These are phyloP conservation scores for Callaeas wilsoni DNA, from an alignment of 2,113 vertebrate species.

Conservation along the genomic window DNA sequence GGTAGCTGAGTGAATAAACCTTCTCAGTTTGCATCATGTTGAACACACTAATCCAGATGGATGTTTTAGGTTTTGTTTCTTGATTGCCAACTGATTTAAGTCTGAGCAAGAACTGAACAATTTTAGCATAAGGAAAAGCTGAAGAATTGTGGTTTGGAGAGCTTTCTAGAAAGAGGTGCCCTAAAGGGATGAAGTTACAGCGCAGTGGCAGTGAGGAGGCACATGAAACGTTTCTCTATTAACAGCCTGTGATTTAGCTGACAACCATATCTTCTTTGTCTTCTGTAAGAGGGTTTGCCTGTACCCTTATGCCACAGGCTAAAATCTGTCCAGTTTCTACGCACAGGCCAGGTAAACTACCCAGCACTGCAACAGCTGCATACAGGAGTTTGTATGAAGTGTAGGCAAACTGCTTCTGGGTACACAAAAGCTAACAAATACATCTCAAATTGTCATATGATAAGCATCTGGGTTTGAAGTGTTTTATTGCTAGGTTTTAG, in stretches of 20 bases:
- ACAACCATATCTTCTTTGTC: not conserved
- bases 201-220: not conserved
- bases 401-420: not conserved
- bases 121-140: not conserved
- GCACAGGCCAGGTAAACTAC: not conserved
- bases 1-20: not conserved
- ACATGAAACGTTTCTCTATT: not conserved
- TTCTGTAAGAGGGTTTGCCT: not conserved
- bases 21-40: not conserved
- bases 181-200: not conserved
- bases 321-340: not conserved
- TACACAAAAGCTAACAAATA: not conserved
- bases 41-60: not conserved
- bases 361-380: not conserved
- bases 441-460: not conserved
- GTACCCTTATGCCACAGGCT: not conserved
- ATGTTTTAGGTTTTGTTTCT: not conserved
- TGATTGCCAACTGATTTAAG: not conserved
- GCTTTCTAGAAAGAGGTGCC: not conserved
- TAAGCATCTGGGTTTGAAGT: not conserved
- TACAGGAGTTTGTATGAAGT: not conserved
- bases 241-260: not conserved
- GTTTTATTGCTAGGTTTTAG: not conserved
- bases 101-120: not conserved
- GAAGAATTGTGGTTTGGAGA: not conserved